A percentile compares a stretch with the other conserved stretches of the same genome.
These are phyloP conservation scores for Hirtodrosophila trivittata DNA, from an alignment of 2,888 invertebrate species.

Conservation along the genomic window DNA sequence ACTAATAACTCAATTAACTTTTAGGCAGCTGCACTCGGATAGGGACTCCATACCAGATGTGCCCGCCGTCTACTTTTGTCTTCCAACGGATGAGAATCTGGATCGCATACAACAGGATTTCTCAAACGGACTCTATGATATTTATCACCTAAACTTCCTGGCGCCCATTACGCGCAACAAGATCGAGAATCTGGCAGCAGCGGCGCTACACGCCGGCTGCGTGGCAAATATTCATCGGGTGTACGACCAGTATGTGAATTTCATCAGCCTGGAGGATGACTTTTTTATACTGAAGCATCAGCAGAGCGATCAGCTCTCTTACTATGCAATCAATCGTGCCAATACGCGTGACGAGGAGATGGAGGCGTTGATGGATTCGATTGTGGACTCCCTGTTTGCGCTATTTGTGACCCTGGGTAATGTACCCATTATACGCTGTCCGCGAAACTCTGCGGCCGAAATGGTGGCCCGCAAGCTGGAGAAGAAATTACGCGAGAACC, in stretches of 20 bases:
- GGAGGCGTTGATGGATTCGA: constrained; percentile 95
- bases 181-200: constrained; percentile 96
- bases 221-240: constrained; percentile 97
- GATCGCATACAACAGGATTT: constrained; percentile 96
- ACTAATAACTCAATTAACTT: constrained; percentile 52
- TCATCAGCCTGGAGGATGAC: constrained; percentile 98
- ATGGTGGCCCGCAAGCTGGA: constrained; percentile 98
- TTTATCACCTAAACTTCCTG: constrained; percentile 98
- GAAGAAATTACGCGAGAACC: constrained; percentile 97
- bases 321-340: constrained; percentile 97
- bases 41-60: constrained; percentile 98
- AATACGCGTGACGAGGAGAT: constrained; percentile 98
- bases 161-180: constrained; percentile 96
- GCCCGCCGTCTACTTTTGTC: constrained; percentile 98
- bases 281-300: constrained; percentile 97
- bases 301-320: constrained; percentile 94
- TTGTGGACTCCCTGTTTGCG: constrained; percentile 98
- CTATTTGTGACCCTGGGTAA: constrained; percentile 98
- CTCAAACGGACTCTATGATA: constrained; percentile 94
- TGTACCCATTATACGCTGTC: constrained; percentile 87
- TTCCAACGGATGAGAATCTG: constrained; percentile 97
- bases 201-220: constrained; percentile 94
- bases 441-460: constrained; percentile 98
- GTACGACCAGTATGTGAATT: constrained; percentile 99
- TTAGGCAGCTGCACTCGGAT: constrained; percentile 93